phyloP scores from a whole-genome alignment of 2,797 vertebrate species.

The Notoglanidium macrostoma region DNA sequence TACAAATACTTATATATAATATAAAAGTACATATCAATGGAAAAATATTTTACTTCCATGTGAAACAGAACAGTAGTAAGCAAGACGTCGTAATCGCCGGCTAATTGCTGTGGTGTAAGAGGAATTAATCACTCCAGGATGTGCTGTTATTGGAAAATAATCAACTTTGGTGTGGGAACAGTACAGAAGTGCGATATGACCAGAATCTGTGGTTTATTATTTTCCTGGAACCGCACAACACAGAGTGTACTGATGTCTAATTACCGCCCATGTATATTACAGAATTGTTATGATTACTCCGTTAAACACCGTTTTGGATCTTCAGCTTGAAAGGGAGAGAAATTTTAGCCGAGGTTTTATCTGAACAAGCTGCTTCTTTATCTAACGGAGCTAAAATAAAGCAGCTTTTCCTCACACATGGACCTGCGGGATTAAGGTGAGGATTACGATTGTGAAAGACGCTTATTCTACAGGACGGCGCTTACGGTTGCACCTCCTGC shows the following conservation, averaged over 20 bases:
- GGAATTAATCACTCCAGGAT: too few species aligned
- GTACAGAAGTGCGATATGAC: too few species aligned
- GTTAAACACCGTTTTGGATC: too few species aligned
- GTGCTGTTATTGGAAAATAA: not conserved
- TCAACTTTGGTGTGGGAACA: not conserved
- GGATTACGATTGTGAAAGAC: slow-evolving; percentile 1
- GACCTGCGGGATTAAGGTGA: not conserved
- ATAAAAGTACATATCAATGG: not conserved
- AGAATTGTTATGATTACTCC: too few species aligned
- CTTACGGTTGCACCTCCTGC: not conserved
- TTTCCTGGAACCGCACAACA: not conserved
- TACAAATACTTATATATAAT: too few species aligned
- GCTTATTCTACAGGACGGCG: not conserved
- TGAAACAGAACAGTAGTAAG: not conserved
- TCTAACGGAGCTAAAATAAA: not conserved
- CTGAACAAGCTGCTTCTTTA: not conserved
- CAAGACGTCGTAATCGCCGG: too few species aligned
- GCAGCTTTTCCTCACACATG: slow-evolving; percentile 9
- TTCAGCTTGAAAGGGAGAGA: not conserved
- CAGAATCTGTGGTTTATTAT: too few species aligned
- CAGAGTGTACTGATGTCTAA: not conserved
- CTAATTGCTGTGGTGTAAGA: too few species aligned
- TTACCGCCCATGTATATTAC: too few species aligned
- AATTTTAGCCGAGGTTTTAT: not conserved
- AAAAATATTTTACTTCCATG: not conserved